These are phyloP conservation scores for Aurelia aurita complex sp. Pacific DNA, from an alignment of 30 jellyfish, hydroid and myxozoan species.

Conservation along the genomic window DNA sequence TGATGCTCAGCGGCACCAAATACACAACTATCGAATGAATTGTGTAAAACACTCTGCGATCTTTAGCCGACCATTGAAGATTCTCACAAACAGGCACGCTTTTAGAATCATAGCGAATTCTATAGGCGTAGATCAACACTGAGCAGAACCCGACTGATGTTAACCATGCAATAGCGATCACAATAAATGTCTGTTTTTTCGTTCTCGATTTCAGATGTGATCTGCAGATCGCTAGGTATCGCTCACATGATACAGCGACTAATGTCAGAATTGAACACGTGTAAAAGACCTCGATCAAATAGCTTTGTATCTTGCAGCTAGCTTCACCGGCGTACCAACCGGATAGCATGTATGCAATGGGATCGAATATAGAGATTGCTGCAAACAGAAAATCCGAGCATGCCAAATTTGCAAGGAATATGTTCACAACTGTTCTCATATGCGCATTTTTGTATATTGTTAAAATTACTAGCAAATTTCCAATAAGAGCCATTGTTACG, in stretches of 20 bases:
- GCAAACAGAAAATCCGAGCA: conserved; percentile 81
- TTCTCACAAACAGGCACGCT: conserved; percentile 66
- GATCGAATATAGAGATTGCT: conserved; percentile 73
- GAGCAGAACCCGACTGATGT: conserved; percentile 78
- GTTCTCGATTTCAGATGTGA: conserved; percentile 77
- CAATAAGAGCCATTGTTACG: conserved; percentile 58
- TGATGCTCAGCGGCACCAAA: conserved; percentile 76
- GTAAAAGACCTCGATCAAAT: conserved; percentile 79
- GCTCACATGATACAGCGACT: conserved; percentile 86
- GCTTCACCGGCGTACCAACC: conserved; percentile 85
- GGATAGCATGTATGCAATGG: conserved; percentile 55
- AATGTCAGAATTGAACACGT: conserved; percentile 84
- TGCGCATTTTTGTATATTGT: conserved; percentile 61
- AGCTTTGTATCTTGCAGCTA: conserved; percentile 84
- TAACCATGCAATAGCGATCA: conserved; percentile 58
- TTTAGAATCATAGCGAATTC: conserved; percentile 31
- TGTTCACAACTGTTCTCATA: conserved; percentile 86
- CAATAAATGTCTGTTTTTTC: conserved; percentile 23
- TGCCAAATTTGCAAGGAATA: conserved; percentile 81
- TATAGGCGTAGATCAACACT: conserved; percentile 72
- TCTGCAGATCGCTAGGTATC: conserved; percentile 85
- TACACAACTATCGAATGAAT: conserved; percentile 78
- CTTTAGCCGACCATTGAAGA: conserved; percentile 76
- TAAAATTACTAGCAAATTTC: conserved; percentile 62
- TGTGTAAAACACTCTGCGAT: conserved; percentile 67